Percentiles rank a stretch among this genome's conserved stretches.
Evolutionary conservation across 2,888 invertebrate species (phyloP).

Genomic region (Trachelus troglodyta): DNA sequence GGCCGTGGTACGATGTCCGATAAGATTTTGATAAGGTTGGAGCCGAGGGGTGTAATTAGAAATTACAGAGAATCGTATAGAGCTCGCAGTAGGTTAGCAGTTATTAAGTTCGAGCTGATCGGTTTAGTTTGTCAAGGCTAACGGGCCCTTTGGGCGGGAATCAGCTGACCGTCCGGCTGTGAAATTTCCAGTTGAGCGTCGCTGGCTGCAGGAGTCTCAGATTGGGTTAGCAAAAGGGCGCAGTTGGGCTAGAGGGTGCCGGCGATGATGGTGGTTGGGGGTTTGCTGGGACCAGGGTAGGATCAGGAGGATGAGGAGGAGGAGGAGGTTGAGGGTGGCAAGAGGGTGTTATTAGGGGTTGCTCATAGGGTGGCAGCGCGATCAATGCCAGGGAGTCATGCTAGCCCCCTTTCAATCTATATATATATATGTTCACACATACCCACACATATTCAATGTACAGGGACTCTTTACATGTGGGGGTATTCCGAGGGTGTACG

Average conservation of each 20-base stretch:
- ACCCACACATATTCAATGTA: background rate
- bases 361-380: slow-evolving; percentile 64
- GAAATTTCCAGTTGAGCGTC: slow-evolving; percentile 28
- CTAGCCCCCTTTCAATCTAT: slow-evolving; percentile 49
- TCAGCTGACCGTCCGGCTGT: slow-evolving; percentile 63
- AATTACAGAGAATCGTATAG: slow-evolving; percentile 2
- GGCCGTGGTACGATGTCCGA: background rate
- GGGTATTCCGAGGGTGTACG: background rate
- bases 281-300: slow-evolving; percentile 14
- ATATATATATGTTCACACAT: slow-evolving; percentile 6
- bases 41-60: background rate
- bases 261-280: background rate
- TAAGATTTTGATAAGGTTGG: background rate
- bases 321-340: slow-evolving; percentile 44
- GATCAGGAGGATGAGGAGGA: slow-evolving; percentile 35
- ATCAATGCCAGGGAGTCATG: slow-evolving; percentile 65
- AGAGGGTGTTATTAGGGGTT: slow-evolving; percentile 63
- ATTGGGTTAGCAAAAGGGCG: slow-evolving; percentile 51
- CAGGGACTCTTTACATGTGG: background rate
- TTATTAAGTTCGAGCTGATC: slow-evolving; percentile 57
- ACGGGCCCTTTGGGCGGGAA: slow-evolving; percentile 35
- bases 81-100: slow-evolving; percentile 23
- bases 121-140: slow-evolving; percentile 50
- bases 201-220: slow-evolving; percentile 45
- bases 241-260: slow-evolving; percentile 22